phyloP scores from a whole-genome alignment of 2,113 vertebrate species.

The Pholis gunnellus region DNA sequence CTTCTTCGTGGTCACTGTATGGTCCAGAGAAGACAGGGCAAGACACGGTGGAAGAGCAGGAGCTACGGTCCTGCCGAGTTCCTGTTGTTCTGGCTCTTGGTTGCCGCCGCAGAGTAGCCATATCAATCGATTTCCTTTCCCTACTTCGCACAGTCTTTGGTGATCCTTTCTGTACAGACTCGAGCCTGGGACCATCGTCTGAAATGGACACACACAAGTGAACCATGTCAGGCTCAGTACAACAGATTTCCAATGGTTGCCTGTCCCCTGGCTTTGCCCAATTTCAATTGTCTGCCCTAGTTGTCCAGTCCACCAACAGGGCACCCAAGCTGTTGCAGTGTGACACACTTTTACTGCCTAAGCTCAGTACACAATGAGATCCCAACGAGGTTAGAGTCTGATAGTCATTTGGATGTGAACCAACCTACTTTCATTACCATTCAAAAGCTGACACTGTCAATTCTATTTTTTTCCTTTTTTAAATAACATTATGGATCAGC shows the following conservation, averaged over 20 bases:
- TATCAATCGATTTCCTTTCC: constrained; percentile 36
- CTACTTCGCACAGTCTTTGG: constrained; percentile 45
- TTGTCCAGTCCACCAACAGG: constrained; percentile 57
- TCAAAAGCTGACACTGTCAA: constrained; percentile 49
- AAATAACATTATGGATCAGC: constrained; percentile 68
- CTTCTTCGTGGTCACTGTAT: constrained; percentile 78
- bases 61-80: constrained; percentile 75
- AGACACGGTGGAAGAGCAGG: constrained; percentile 80
- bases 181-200: constrained; percentile 70
- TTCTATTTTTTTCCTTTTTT: constrained; percentile 52
- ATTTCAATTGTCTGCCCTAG: constrained; percentile 67
- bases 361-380: constrained; percentile 44
- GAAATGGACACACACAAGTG: constrained; percentile 77
- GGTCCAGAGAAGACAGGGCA: constrained; percentile 81
- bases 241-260: constrained; percentile 61
- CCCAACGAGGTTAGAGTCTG: constrained; percentile 36
- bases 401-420: constrained; percentile 49
- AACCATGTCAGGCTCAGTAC: constrained; percentile 76
- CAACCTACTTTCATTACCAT: constrained; percentile 61
- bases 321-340: constrained; percentile 36
- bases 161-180: constrained; percentile 76
- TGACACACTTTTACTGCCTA: constrained; percentile 75
- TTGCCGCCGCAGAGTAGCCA: constrained; percentile 66
- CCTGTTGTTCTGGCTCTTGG: constrained; percentile 56
- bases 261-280: constrained; percentile 66